Percentiles rank a stretch among this genome's conserved stretches.
These are phyloP conservation scores for Muscidifurax raptorellus DNA, from an alignment of 1,140 invertebrate genomes.

Conservation along the genomic window DNA sequence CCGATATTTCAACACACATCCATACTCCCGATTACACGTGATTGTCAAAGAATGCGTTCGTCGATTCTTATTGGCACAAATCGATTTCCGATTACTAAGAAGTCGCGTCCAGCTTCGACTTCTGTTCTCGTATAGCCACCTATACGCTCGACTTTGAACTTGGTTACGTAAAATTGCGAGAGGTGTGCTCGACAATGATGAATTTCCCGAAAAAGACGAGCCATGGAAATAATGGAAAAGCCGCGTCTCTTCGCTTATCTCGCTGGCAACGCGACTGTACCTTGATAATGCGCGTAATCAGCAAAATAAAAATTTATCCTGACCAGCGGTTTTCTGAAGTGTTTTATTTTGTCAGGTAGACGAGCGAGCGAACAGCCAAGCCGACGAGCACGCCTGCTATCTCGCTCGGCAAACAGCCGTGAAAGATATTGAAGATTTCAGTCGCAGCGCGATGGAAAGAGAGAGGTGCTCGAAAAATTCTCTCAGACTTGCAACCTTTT, in stretches of 20 bases:
- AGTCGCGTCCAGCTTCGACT: background rate
- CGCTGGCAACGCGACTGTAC: conserved; percentile 10
- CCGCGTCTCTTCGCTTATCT: conserved; percentile 40
- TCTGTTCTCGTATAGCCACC: background rate
- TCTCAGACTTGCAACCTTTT: background rate
- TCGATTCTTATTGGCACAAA: background rate
- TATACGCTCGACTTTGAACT: background rate
- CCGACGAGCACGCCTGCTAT: conserved; percentile 56
- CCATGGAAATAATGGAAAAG: background rate
- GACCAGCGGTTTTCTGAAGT: conserved; percentile 66
- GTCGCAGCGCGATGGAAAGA: background rate
- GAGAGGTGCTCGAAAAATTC: conserved; percentile 1
- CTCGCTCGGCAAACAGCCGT: conserved; percentile 68
- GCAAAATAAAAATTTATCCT: conserved; percentile 68
- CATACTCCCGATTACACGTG: conserved; percentile 32
- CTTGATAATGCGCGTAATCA: conserved; percentile 66
- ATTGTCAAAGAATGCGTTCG: conserved; percentile 24
- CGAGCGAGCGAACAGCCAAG: conserved; percentile 26
- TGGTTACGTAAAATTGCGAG: background rate
- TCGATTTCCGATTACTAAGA: background rate
- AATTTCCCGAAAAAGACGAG: background rate
- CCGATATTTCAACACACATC: conserved; percentile 27
- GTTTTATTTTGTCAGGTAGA: conserved; percentile 72
- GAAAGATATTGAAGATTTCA: conserved; percentile 68
- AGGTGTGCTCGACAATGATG: background rate